Evolutionary conservation across 2,797 vertebrate genomes (phyloP).

Genomic region (Tolypeutes matacus): DNA sequence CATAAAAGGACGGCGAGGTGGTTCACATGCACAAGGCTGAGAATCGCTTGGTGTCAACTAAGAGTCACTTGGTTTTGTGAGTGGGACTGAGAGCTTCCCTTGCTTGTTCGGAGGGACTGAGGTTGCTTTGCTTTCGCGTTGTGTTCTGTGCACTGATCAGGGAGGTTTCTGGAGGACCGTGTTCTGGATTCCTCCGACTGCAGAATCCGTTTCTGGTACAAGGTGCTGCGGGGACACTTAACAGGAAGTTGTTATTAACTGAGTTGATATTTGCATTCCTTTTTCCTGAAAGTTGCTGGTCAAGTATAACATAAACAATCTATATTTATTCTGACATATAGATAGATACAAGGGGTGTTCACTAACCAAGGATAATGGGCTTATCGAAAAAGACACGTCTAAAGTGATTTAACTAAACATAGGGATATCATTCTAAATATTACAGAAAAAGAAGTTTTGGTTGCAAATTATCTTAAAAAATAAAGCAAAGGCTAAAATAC

Average conservation of each 20-base stretch:
- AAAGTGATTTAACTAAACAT: neutral
- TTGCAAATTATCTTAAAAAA: neutral
- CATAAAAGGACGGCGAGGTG: neutral
- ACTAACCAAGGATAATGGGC: neutral
- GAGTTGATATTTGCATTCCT: neutral
- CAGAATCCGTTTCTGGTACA: neutral
- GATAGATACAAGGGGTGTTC: neutral
- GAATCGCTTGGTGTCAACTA: neutral
- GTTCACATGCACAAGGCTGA: neutral
- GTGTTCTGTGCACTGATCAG: neutral
- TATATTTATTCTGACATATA: neutral
- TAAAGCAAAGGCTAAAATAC: neutral
- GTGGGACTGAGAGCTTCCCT: neutral
- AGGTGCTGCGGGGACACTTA: neutral
- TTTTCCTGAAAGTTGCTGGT: neutral
- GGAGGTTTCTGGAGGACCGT: neutral
- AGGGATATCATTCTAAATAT: neutral
- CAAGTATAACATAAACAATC: neutral
- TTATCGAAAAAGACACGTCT: neutral
- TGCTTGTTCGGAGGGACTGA: neutral
- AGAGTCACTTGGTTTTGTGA: neutral
- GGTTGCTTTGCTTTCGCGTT: neutral
- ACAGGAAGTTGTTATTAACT: neutral
- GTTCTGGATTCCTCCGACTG: neutral
- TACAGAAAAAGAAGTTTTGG: neutral